Evolutionary conservation across 92 coral and sea anemone genomes (phyloP), one percentile per base, ranked within the genome.

Genomic region (Umimayanthus kanabou): DNA sequence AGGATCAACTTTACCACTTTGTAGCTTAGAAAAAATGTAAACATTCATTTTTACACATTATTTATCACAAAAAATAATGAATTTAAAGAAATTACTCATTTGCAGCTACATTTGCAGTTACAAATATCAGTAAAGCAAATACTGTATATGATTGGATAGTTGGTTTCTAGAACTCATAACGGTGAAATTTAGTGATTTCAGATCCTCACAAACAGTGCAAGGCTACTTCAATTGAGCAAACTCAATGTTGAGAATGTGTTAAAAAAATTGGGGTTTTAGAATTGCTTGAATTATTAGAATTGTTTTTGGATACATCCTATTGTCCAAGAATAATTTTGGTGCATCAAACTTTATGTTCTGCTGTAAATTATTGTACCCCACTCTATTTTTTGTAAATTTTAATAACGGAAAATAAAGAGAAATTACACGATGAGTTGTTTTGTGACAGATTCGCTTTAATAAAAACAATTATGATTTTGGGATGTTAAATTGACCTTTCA

Each of bases 311-410:
- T 75, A 23, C 20, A 11, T 75, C 26, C 14, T 20, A 50, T 20
- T 37, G 4, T 75, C 45, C 45, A 18, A 37, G 45, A 40, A 75
- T n/a, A 75, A 20, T 75, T 37, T 15, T 75, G 42, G 26, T 23
- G 6, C 14, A 7, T 75, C 9, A 14, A 37, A 43, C n/a, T 18
- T 1, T 23, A 1, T 37, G 10, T 77, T 14, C 45, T 45, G 33
- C 82, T 79, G 82, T 79, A 50, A 53, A 79, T 53, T 79, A 53
- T 79, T 79, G 69, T 50, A 42, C 39, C 82, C 69, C 69, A 28
- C 39, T 26, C 26, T 78, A 78, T 78, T 29, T 79, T 79, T 79
- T 75, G 79, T 75, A 75, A 75, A 39, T 39, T 61, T 11, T 61
- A 61, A 61, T 75, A 75, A 75, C 13, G 10, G 79, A 20, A 75